Evolutionary conservation across 1,140 invertebrate genomes (phyloP), one percentile per base, ranked within the genome.

Genomic region (Hyles vespertilio): DNA sequence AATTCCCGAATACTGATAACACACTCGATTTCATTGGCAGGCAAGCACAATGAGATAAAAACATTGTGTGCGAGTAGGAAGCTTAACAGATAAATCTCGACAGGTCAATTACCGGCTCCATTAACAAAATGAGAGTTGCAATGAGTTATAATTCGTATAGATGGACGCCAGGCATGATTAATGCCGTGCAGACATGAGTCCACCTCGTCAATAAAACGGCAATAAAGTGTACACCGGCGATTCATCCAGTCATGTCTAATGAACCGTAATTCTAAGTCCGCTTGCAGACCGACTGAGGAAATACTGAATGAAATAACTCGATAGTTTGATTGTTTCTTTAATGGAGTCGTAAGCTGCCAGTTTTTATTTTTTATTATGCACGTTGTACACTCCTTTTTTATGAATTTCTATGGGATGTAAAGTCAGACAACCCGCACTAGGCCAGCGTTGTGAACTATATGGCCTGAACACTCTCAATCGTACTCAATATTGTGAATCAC

Each of bases 161-260:
- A 54, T 45, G 32, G 65, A 62, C 62, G 69, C 65, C 69, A 59
- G 46, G 32, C 36, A 63, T 64, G 65, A 68, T 71, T 59, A 65
- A 22, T 54, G 51, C 54, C 50, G 48, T 22, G 48, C 51, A 51
- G 56, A 64, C 68, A 70, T 62, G 60, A 65, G 65, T 56, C 58
- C 56, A 65, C 55, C 10, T 55, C 46, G 54, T 52, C 54, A 65
- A 70, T 67, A 64, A 68, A 71, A 61, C 60, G 55, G 58, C 58
- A 61, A 52, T 65, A 63, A 68, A 66, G 53, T 56, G 55, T 46
- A 56, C 52, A 58, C 52, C 33, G 46, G 43, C 32, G 40, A 60
- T 48, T 51, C 55, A 64, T 63, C 59, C 50, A 64, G 64, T 67
- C 63, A 69, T 58, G 40, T 46, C 45, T 55, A 55, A 54, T 59